These are phyloP conservation scores for Phataginus tetradactyla DNA, from an alignment of 2,797 vertebrate genomes.

Conservation along the genomic window DNA sequence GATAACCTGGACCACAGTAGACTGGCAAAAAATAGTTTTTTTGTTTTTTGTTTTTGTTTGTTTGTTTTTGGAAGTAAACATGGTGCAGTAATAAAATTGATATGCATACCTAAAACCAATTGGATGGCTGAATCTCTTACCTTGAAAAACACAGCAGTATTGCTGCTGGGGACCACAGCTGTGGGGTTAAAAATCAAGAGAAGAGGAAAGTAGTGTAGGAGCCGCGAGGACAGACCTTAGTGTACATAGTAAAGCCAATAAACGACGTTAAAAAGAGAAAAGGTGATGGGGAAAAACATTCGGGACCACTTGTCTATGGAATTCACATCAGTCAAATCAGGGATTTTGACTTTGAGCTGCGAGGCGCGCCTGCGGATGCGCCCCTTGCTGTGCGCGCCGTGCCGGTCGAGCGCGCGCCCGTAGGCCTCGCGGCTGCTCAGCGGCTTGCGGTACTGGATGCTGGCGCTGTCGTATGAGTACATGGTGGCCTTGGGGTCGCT, in stretches of 20 bases:
- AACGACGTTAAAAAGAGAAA: conserved; percentile 96
- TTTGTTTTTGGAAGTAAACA: conserved; percentile 70
- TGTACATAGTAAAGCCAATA: conserved; percentile 98
- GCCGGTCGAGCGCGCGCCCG: conserved; percentile 89
- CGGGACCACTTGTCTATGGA: conserved; percentile 98
- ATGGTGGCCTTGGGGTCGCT: conserved; percentile 89
- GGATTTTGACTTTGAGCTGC: conserved; percentile 97
- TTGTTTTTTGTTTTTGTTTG: not conserved
- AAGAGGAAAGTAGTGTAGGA: conserved; percentile 73
- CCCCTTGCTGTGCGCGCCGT: conserved; percentile 90
- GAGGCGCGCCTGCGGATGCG: conserved; percentile 92
- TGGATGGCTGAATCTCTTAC: conserved; percentile 83
- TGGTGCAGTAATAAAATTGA: conserved; percentile 73
- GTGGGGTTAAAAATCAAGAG: conserved; percentile 77
- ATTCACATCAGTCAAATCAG: conserved; percentile 96
- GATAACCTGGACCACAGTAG: conserved; percentile 70
- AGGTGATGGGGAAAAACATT: conserved; percentile 95
- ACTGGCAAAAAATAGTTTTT: conserved; percentile 35
- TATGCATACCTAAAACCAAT: conserved; percentile 73
- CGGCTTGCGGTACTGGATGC: conserved; percentile 94
- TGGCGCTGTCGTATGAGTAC: conserved; percentile 92
- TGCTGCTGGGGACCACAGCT: conserved; percentile 77
- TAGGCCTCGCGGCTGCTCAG: conserved; percentile 91
- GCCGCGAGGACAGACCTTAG: conserved; percentile 84
- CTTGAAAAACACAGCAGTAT: conserved; percentile 75